A percentile compares a stretch with the other conserved stretches of the same genome.
Evolutionary conservation across 2,113 vertebrate species (phyloP).

Genomic region (Elgaria multicarinata): DNA sequence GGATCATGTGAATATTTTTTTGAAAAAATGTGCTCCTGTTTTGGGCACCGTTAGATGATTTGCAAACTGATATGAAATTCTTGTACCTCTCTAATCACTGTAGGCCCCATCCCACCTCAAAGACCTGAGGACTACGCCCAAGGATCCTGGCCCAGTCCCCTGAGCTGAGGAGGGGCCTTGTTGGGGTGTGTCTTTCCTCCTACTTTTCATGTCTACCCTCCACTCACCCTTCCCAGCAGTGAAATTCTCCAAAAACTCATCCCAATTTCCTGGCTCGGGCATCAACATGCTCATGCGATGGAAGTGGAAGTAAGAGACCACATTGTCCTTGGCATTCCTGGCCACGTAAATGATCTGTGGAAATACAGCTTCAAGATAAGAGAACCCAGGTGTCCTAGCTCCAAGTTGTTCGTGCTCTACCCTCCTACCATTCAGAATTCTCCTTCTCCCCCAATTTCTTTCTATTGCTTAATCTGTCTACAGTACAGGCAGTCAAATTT

Average conservation of each 20-base stretch:
- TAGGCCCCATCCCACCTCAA: too few relatives aligned
- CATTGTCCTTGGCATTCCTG: constrained; percentile 23
- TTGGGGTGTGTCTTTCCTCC: not conserved
- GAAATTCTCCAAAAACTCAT: constrained; percentile 72
- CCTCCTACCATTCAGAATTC: not conserved
- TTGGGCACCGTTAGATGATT: too few relatives aligned
- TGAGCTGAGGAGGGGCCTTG: not conserved
- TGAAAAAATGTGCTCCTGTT: too few relatives aligned
- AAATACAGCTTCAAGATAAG: not conserved
- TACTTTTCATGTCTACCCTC: not conserved
- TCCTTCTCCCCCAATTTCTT: too few relatives aligned
- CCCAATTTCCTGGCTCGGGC: constrained; percentile 71
- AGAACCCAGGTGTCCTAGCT: not conserved
- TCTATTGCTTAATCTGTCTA: not conserved
- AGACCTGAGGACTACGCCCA: too few relatives aligned
- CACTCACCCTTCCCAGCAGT: constrained; percentile 72
- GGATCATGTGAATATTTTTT: too few relatives aligned
- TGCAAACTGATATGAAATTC: too few relatives aligned
- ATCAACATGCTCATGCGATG: constrained; percentile 66
- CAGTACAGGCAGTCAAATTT: too few relatives aligned
- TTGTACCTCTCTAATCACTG: too few relatives aligned
- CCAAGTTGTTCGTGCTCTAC: too few relatives aligned
- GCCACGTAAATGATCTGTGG: constrained; percentile 75
- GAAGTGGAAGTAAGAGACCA: constrained; percentile 57
- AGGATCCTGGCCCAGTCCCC: not conserved